phyloP scores from a whole-genome alignment of 30 jellyfish, hydroid and myxozoan genomes.

The Hydractinia symbiolongicarpus region DNA sequence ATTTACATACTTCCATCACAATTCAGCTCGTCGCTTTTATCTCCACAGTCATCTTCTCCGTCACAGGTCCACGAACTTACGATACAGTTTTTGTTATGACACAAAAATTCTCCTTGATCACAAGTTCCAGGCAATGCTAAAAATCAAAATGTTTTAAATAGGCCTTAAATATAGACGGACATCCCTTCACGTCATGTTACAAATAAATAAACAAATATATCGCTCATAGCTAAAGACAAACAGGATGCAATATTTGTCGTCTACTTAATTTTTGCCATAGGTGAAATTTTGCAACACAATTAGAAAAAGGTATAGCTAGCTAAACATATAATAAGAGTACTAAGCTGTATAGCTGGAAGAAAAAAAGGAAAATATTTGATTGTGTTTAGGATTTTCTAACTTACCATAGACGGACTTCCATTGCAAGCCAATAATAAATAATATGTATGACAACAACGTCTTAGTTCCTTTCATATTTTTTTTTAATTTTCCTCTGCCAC shows the following conservation, averaged over 20 bases:
- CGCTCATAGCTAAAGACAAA: too few relatives aligned
- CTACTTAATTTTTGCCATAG: too few relatives aligned
- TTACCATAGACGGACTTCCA: conserved; percentile 43
- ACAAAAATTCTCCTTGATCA: conserved; percentile 46
- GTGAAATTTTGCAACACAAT: too few relatives aligned
- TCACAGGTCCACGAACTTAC: conserved; percentile 69
- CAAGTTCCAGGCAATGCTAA: conserved; percentile 27
- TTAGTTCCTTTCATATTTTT: conserved; percentile 31
- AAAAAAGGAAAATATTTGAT: too few relatives aligned
- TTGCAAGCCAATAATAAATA: conserved; percentile 41
- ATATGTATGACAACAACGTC: conserved; percentile 32
- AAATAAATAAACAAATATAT: too few relatives aligned
- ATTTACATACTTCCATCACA: conserved; percentile 28
- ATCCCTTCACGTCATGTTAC: too few relatives aligned
- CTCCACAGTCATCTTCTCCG: conserved; percentile 64
- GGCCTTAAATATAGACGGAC: too few relatives aligned
- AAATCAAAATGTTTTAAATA: not conserved
- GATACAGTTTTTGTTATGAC: conserved; percentile 68
- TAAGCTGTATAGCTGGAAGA: too few relatives aligned
- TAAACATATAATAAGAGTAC: too few relatives aligned
- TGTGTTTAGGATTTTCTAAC: not conserved
- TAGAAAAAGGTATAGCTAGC: too few relatives aligned
- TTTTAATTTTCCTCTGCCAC: too few relatives aligned
- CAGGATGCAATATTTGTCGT: too few relatives aligned
- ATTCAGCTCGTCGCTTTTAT: conserved; percentile 55